Evolutionary conservation across 1,140 invertebrate genomes (phyloP), one percentile per base, ranked within the genome.

Genomic region (Drosophila quadrilineata): DNA sequence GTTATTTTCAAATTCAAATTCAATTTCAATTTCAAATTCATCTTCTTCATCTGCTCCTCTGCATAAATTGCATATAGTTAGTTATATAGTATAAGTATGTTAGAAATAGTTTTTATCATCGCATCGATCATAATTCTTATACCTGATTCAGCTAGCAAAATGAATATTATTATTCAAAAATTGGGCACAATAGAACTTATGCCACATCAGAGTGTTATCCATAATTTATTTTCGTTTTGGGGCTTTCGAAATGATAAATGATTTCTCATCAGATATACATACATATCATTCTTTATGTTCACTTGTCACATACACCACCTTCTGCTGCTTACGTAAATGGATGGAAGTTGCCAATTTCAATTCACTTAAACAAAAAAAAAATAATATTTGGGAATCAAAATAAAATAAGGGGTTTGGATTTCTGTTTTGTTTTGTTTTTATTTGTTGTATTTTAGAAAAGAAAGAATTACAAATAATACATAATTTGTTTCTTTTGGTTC

Each of bases 391-490:
- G 43, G 40, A 41, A 10, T 24, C 12, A 65, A 76, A 74, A 70
- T 46, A 62, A 62, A 54, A 62, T n/a, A n/a, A n/a, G n/a, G n/a
- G n/a, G 26, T 68, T 49, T 5, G 50, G 75, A 54, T 69, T 80
- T 75, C 58, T 68, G 71, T 82, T 77, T 59, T 56, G 45, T 38
- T 62, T 54, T 59, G n/a, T 67, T 79, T 80, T 84, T 84, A 85
- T 85, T 84, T 84, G 79, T 85, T 66, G 63, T 66, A 66, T 66
- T 66, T 84, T 84, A 84, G 79, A 84, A 84, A 84, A 76, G 54
- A 65, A 65, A 84, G 73, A 84, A 84, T 84, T 84, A 84, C 77
- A 85, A 82, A 82, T 82, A 84, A 82, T 82, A 82, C 79, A 82
- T 73, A 82, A 82, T 80, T 84, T 75, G 75, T 77, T 82, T 82